Conservation (phyloP, 2,113 vertebrate genomes). For the Ptilonorhynchus violaceus region DNA sequence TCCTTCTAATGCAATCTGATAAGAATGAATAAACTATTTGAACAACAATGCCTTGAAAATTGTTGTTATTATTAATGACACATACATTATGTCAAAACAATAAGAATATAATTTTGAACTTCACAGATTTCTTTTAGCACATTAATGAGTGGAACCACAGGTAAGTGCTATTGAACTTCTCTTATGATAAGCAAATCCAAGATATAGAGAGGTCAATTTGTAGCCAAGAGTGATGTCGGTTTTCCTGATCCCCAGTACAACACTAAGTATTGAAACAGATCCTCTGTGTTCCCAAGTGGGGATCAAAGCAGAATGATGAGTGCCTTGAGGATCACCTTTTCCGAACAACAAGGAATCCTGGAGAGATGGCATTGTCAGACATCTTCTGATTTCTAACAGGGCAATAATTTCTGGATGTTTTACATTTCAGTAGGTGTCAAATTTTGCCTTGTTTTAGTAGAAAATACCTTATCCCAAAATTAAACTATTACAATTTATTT, state of each 20-base stretch:
- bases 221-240: not conserved
- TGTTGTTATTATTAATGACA: not conserved
- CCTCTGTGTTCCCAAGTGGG: not conserved
- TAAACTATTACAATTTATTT: not conserved
- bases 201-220: not conserved
- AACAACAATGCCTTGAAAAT: not conserved
- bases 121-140: not conserved
- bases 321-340: not conserved
- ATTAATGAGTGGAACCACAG: not conserved
- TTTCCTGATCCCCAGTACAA: not conserved
- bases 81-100: not conserved
- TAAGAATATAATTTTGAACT: not conserved
- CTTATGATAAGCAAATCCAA: not conserved
- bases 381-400: not conserved
- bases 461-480: not conserved
- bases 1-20: not conserved
- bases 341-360: not conserved
- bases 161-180: not conserved
- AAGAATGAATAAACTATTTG: not conserved
- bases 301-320: not conserved
- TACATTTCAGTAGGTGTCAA: not conserved
- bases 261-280: not conserved
- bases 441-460: not conserved
- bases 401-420: not conserved
- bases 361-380: not conserved